phyloP scores from a whole-genome alignment of 2,113 vertebrate species.

The Polypterus bichir region DNA sequence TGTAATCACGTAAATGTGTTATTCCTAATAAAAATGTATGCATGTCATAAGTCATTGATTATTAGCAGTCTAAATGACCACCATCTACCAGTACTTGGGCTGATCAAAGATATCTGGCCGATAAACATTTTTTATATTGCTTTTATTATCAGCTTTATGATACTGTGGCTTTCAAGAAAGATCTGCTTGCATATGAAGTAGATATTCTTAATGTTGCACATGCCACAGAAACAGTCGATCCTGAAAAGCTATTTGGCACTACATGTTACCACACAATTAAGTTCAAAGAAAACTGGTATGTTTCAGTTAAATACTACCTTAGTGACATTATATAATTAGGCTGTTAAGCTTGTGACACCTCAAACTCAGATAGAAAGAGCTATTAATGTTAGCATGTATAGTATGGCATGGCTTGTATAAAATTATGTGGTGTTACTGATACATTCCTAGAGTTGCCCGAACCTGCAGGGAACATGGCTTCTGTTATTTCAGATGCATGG shows the following conservation, averaged over 20 bases:
- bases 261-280: slow-evolving; percentile 2
- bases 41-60: too few species aligned
- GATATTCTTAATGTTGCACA: too few species aligned
- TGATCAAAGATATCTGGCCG: too few species aligned
- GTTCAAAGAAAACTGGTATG: slow-evolving; percentile 1
- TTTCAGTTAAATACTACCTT: slow-evolving; percentile 3
- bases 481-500: slow-evolving; percentile 1
- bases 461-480: not conserved
- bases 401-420: slow-evolving; percentile 2
- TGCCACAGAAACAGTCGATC: not conserved
- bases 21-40: too few species aligned
- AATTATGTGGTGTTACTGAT: not conserved
- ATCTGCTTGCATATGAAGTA: too few species aligned
- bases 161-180: too few species aligned
- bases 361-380: not conserved
- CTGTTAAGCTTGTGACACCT: slow-evolving; percentile 5
- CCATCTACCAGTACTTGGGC: too few species aligned
- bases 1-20: not conserved
- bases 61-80: too few species aligned
- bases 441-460: not conserved
- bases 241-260: slow-evolving; percentile 4
- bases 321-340: not conserved
- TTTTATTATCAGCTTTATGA: too few species aligned
- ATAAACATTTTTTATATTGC: too few species aligned
- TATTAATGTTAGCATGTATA: slow-evolving; percentile 1